These are phyloP conservation scores for Pedetes capensis DNA, from an alignment of 2,113 vertebrate species.

Conservation along the genomic window DNA sequence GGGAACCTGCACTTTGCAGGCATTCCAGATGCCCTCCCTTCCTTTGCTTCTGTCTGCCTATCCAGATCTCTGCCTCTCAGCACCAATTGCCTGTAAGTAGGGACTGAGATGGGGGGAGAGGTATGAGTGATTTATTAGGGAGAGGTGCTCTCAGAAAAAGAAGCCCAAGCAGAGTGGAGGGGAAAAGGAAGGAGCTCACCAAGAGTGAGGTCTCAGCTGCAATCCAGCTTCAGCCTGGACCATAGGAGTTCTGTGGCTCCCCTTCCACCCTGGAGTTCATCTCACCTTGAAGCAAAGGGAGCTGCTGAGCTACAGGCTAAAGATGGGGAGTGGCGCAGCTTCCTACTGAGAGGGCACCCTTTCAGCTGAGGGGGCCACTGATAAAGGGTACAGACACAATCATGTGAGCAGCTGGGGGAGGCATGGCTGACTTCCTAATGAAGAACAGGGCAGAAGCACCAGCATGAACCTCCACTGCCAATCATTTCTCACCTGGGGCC, in stretches of 20 bases:
- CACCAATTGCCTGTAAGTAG: not conserved
- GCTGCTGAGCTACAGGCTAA: not conserved
- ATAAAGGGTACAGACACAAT: not conserved
- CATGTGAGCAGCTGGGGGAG: not conserved
- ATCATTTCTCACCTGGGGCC: not conserved
- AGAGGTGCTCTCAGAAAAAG: not conserved
- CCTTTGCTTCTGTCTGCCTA: too few species aligned
- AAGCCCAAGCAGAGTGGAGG: not conserved
- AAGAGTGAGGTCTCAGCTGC: not conserved
- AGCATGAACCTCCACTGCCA: not conserved
- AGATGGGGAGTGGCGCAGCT: not conserved
- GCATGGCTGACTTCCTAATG: accelerated
- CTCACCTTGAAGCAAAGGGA: not conserved
- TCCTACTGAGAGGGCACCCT: not conserved
- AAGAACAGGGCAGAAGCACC: too few species aligned
- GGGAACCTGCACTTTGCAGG: not conserved
- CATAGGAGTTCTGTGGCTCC: not conserved
- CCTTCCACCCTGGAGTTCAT: too few species aligned
- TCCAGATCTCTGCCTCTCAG: too few species aligned
- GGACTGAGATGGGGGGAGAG: not conserved
- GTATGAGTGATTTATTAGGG: too few species aligned
- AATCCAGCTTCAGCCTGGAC: not conserved
- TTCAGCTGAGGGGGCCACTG: not conserved
- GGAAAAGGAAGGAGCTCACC: not conserved
- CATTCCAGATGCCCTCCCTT: not conserved